Conservation (phyloP, 2,888 invertebrate species). For the Deroplatys truncata region DNA sequence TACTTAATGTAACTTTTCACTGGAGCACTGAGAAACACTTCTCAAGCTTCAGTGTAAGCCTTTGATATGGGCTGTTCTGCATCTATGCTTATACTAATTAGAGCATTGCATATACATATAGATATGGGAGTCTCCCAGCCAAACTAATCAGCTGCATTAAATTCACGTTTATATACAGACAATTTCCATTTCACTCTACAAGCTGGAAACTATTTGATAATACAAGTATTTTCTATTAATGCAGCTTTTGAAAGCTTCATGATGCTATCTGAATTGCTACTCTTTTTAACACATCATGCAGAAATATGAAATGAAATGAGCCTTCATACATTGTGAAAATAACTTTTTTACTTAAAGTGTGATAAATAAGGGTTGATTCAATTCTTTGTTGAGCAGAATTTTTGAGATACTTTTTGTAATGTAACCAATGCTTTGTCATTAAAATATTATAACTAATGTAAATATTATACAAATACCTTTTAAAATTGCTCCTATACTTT, state of each 20-base stretch:
- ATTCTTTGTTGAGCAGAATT: neutral
- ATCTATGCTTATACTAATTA: neutral
- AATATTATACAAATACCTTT: neutral
- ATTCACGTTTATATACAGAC: neutral
- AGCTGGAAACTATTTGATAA: neutral
- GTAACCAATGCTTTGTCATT: neutral
- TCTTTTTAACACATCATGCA: neutral
- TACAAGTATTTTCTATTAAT: neutral
- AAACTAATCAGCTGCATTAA: neutral
- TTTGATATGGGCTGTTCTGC: neutral
- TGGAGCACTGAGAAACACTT: neutral
- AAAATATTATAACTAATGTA: neutral
- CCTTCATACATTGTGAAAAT: neutral
- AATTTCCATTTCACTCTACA: neutral
- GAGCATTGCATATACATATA: neutral
- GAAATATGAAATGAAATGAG: neutral
- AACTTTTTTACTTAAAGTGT: neutral
- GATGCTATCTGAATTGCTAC: neutral
- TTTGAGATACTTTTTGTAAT: neutral
- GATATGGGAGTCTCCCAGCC: neutral
- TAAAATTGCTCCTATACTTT: neutral
- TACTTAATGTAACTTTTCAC: neutral
- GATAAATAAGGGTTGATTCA: neutral
- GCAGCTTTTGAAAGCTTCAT: neutral
- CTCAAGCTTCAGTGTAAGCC: neutral